Base-by-base conservation (phyloP, 2,888 invertebrate species). In the Macroteleia sp. region DNA sequence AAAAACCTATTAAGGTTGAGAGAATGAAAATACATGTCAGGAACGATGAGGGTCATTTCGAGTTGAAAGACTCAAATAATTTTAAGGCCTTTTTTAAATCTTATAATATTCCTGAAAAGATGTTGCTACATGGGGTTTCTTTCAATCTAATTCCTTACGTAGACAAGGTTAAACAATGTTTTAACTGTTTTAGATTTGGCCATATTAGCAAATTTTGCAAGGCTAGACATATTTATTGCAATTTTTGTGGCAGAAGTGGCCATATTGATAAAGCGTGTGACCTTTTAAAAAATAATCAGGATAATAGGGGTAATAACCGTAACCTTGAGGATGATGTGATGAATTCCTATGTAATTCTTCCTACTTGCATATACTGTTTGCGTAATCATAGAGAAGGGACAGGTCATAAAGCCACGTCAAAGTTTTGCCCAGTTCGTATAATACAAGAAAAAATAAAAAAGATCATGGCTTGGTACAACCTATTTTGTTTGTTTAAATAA, bases 401-500 rank as follows among this genome's bases (percentile, higher is more conserved):
- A 10, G 39, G 54, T 3, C 54, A 54, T 25, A 22, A 22, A 9
- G 54, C 54, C n/a, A 39, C 25, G 9, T 14, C 2, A 14, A 48
- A 10, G 16, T 8, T 2, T 16, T 48, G 46, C 30, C 28, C 46
- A 4, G 30, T 48, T 1, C 1, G 16, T 1, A 30, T 48, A 2
- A 28, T 30, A 16, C 46, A 48, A n/a, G 30, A 28, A 1, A 48
- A 28, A 12, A 36, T 36, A 3, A 36, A 36, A 36, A 17, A 17
- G 19, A 10, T 41, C 9, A 41, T 41, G 41, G 19, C 41, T 1
- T 41, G 41, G 41, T 12, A 19, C 41, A 41, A 41, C 10, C n/a
- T n/a, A n/a, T n/a, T n/a, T n/a, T n/a, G 6, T 44, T 9, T 71
- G 71, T 19, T 1, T 73, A 1, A 73, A 73, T 16, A 34, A 73